Evolutionary conservation across 2,113 vertebrate species (phyloP).

Genomic region (Calidris pygmaea): DNA sequence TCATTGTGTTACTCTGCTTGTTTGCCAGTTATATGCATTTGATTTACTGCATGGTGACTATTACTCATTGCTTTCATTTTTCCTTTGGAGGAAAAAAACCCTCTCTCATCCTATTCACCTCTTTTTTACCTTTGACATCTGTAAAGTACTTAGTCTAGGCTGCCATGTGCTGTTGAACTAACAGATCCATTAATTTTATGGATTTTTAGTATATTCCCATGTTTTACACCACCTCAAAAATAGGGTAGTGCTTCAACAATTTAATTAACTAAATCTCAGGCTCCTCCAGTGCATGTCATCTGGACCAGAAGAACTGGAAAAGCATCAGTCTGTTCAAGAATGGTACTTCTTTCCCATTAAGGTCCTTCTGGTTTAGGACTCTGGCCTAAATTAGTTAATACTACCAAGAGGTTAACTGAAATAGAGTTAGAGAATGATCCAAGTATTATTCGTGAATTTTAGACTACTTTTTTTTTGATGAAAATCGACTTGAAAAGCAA

Average conservation of each 20-base stretch:
- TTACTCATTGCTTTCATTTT: background rate
- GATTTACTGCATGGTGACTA: background rate
- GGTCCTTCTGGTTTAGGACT: background rate
- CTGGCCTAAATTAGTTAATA: background rate
- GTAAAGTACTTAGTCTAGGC: background rate
- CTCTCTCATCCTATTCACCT: background rate
- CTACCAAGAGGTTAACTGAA: background rate
- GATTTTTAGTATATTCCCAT: background rate
- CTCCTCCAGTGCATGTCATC: background rate
- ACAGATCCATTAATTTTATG: background rate
- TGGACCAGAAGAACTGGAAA: background rate
- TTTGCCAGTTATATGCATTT: background rate
- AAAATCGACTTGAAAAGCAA: background rate
- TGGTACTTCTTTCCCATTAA: background rate
- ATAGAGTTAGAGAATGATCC: background rate
- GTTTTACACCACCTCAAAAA: background rate
- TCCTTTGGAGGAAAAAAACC: background rate
- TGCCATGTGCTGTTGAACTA: background rate
- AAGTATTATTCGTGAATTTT: background rate
- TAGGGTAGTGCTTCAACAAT: background rate
- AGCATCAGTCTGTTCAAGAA: background rate
- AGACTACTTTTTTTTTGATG: background rate
- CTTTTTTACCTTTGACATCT: background rate
- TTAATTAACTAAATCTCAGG: background rate
- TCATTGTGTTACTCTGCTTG: background rate